These are phyloP conservation scores for Eudorcas thomsonii DNA, from an alignment of 2,113 vertebrate species.

Conservation along the genomic window DNA sequence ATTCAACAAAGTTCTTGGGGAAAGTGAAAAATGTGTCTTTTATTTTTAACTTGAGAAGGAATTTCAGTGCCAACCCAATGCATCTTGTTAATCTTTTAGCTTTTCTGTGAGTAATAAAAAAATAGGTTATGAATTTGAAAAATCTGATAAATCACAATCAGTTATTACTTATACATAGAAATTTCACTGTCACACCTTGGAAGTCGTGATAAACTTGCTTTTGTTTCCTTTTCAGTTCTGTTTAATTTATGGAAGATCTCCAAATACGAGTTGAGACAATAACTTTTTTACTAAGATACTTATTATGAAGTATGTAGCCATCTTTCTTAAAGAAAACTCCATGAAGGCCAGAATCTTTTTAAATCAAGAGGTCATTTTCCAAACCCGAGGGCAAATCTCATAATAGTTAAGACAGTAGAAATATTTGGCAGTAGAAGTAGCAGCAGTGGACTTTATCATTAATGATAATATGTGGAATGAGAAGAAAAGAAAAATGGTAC, in stretches of 20 bases:
- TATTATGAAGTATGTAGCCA: neutral
- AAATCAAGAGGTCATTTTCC: neutral
- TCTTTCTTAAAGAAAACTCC: neutral
- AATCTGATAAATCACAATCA: neutral
- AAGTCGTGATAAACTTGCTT: neutral
- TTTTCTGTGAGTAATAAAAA: neutral
- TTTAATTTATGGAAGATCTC: neutral
- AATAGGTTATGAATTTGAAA: neutral
- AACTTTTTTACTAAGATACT: neutral
- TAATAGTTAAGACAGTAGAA: neutral
- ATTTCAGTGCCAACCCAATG: neutral
- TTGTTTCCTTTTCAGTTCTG: neutral
- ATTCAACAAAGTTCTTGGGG: neutral
- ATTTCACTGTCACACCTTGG: neutral
- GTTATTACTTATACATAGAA: neutral
- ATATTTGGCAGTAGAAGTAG: neutral
- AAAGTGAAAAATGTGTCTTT: neutral
- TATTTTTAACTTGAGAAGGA: neutral
- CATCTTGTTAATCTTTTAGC: neutral
- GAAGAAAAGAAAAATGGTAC: neutral
- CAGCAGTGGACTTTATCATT: neutral
- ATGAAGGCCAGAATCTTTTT: neutral
- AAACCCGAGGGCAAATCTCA: neutral
- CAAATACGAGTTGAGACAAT: neutral
- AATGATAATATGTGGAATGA: neutral